A percentile compares a stretch with the other conserved stretches of the same genome.
Conservation (phyloP, 2,888 invertebrate species). For the Nowickia ferox region DNA sequence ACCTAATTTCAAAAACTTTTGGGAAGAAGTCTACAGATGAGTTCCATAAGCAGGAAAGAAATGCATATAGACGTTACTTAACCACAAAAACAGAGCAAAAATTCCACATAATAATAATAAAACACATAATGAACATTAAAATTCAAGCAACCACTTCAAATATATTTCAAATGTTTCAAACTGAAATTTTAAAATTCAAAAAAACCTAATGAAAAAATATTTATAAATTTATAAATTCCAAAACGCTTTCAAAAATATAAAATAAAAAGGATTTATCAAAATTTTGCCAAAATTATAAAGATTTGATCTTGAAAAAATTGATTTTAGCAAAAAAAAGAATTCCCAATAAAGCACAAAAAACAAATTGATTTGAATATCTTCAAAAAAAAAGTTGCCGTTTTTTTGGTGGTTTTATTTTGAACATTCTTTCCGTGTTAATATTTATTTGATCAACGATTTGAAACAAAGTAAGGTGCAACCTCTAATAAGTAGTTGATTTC, state of each 20-base stretch:
- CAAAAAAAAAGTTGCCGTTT: conserved; percentile 39
- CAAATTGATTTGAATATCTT: no score
- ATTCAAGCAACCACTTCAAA: conserved; percentile 52
- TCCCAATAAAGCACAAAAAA: background rate
- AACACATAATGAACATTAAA: conserved; percentile 2
- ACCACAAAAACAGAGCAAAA: no score
- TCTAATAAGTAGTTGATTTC: background rate
- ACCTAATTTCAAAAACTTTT: no score
- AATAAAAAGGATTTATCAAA: conserved; percentile 71
- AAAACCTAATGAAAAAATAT: conserved; percentile 70
- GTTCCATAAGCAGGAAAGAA: no score
- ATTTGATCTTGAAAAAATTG: conserved; percentile 46
- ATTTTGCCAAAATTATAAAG: conserved; percentile 71
- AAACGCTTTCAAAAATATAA: conserved; percentile 73
- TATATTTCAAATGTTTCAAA: conserved; percentile 57
- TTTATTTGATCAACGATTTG: conserved; percentile 10
- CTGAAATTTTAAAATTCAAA: conserved; percentile 66
- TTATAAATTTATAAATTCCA: conserved; percentile 74
- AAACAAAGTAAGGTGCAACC: conserved; percentile 2
- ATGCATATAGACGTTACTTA: no score
- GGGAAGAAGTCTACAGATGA: no score
- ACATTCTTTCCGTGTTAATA: conserved; percentile 46
- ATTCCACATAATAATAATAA: no score
- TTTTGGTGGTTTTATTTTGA: conserved; percentile 73
- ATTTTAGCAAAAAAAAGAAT: conserved; percentile 33